These are phyloP conservation scores for Aurelia aurita complex sp. Pacific DNA, from an alignment of 30 jellyfish, hydroid and myxozoan species.

Conservation along the genomic window DNA sequence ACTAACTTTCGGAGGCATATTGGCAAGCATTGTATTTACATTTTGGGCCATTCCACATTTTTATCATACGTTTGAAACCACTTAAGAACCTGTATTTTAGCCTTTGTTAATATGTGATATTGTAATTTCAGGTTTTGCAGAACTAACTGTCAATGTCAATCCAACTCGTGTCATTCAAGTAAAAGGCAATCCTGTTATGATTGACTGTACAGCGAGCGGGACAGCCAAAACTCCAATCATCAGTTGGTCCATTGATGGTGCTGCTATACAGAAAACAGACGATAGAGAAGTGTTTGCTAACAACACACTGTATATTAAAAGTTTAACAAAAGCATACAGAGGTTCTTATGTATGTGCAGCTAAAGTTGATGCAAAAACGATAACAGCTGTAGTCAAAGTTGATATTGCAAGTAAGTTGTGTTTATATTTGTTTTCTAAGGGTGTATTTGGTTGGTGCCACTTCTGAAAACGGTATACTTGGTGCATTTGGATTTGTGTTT, in stretches of 20 bases:
- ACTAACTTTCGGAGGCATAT: too few relatives aligned
- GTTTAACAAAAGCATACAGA: slow-evolving; percentile 36
- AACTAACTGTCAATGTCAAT: slow-evolving; percentile 38
- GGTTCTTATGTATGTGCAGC: slow-evolving; percentile 88
- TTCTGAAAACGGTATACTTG: too few relatives aligned
- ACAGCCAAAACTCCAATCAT: slow-evolving; percentile 39
- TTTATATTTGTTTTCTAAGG: not conserved
- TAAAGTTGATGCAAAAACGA: not conserved
- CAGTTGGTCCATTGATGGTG: slow-evolving; percentile 47
- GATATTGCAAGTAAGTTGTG: slow-evolving; percentile 77
- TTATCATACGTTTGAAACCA: too few relatives aligned
- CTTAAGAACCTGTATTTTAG: not conserved
- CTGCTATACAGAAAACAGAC: slow-evolving; percentile 30
- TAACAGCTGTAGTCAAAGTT: slow-evolving; percentile 48
- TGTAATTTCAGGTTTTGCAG: slow-evolving; percentile 11
- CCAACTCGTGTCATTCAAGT: slow-evolving; percentile 2
- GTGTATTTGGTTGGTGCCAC: not conserved
- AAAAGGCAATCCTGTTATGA: slow-evolving; percentile 26
- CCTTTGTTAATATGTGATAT: not conserved
- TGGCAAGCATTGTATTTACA: too few relatives aligned
- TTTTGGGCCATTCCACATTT: too few relatives aligned
- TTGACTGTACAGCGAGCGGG: slow-evolving; percentile 58
- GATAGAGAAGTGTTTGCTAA: slow-evolving; percentile 53
- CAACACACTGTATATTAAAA: slow-evolving; percentile 68
- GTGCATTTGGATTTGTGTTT: too few relatives aligned